Percentiles rank a stretch among this genome's conserved stretches.
phyloP scores from a whole-genome alignment of 2,113 vertebrate species.

The Ursus arctos region DNA sequence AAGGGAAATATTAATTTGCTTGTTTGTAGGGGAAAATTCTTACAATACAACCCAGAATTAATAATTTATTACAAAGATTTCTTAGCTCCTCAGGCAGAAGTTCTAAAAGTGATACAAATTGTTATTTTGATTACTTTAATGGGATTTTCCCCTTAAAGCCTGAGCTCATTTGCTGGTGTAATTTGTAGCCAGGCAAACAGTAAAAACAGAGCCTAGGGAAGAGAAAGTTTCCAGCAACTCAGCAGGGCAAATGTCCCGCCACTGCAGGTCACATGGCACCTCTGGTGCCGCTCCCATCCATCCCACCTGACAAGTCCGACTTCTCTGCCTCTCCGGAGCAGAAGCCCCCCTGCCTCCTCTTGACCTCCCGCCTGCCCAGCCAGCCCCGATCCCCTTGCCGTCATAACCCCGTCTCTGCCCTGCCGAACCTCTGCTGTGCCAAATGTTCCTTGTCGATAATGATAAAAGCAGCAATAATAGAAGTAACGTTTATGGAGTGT shows the following conservation, averaged over 20 bases:
- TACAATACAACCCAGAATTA: conserved; percentile 52
- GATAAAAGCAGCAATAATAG: neutral
- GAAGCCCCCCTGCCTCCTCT: neutral
- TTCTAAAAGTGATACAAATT: conserved; percentile 70
- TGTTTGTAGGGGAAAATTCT: conserved; percentile 15
- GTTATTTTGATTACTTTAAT: conserved; percentile 70
- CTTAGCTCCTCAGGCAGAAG: conserved; percentile 52
- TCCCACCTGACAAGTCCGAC: neutral
- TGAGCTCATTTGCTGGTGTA: conserved; percentile 45
- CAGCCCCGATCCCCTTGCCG: neutral
- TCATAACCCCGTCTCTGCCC: neutral
- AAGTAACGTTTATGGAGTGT: neutral
- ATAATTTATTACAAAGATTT: conserved; percentile 60
- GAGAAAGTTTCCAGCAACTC: neutral
- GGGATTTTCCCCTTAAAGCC: conserved; percentile 54
- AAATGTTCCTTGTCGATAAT: neutral
- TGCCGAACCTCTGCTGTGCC: neutral
- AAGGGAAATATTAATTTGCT: neutral
- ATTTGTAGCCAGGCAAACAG: conserved; percentile 45
- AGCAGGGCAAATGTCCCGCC: fast-evolving
- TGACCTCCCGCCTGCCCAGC: fast-evolving
- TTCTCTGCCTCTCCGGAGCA: neutral
- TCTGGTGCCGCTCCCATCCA: neutral
- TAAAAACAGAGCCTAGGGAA: neutral
- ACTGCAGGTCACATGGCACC: neutral